Percentiles rank a stretch among this genome's conserved stretches.
Conservation (phyloP, 2,888 invertebrate species). For the Leptothorax acervorum region DNA sequence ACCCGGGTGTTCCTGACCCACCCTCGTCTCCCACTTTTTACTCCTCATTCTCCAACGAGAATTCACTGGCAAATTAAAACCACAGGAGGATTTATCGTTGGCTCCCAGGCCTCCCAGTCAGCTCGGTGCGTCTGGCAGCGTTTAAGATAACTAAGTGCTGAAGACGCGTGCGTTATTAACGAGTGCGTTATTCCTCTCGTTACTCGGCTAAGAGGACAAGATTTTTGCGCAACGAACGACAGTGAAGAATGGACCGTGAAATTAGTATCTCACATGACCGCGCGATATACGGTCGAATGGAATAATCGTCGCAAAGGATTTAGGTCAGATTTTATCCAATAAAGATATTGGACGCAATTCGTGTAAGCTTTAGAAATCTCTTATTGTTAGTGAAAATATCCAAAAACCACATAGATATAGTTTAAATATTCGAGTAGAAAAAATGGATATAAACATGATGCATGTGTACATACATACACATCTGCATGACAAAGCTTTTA, state of each 20-base stretch:
- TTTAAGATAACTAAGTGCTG: slow-evolving; percentile 76
- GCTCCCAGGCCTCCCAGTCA: slow-evolving; percentile 47
- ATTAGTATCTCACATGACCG: slow-evolving; percentile 48
- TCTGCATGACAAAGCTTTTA: too few relatives aligned
- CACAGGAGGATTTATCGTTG: slow-evolving; percentile 75
- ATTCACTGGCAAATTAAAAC: slow-evolving; percentile 78
- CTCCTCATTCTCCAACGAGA: slow-evolving; percentile 57
- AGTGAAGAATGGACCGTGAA: slow-evolving; percentile 56
- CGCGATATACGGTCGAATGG: slow-evolving; percentile 33
- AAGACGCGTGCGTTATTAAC: slow-evolving; percentile 74
- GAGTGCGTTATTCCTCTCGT: slow-evolving; percentile 73
- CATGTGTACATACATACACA: not conserved
- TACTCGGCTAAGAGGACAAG: slow-evolving; percentile 47
- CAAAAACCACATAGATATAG: not conserved
- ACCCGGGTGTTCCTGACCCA: slow-evolving; percentile 67
- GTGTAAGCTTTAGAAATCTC: not conserved
- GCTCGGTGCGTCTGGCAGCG: slow-evolving; percentile 70
- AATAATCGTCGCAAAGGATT: not conserved
- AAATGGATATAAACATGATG: not conserved
- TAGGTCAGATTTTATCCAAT: not conserved
- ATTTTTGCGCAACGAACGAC: slow-evolving; percentile 58
- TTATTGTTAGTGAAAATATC: not conserved
- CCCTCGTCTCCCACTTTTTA: slow-evolving; percentile 44
- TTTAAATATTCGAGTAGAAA: not conserved
- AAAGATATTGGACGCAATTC: not conserved